These are phyloP conservation scores for Cottus gobio DNA, from an alignment of 2,113 vertebrate species.

Conservation along the genomic window DNA sequence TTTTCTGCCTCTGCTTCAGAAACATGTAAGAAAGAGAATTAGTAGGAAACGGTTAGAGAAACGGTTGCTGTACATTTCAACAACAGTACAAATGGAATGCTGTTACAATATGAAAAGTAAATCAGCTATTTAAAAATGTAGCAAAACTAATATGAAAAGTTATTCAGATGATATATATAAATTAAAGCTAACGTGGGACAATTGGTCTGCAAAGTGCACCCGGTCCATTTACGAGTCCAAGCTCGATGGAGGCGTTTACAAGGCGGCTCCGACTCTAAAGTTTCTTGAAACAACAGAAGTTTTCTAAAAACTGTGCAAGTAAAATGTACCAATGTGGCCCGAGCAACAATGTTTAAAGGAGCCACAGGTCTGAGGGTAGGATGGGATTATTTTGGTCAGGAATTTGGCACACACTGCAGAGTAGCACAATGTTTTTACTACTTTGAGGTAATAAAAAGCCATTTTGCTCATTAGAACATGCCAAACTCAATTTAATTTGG, in stretches of 20 bases:
- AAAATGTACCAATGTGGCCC: not conserved
- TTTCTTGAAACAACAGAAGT: not conserved
- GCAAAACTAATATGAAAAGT: not conserved
- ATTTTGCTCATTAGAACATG: not conserved
- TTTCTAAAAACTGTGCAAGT: not conserved
- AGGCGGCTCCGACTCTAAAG: not conserved
- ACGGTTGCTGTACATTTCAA: not conserved
- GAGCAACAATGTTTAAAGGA: not conserved
- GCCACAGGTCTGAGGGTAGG: too few species aligned
- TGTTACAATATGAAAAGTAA: not conserved
- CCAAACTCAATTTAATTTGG: not conserved
- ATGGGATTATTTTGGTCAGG: not conserved
- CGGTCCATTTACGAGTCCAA: not conserved
- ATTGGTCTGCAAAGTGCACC: not conserved
- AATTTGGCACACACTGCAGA: not conserved
- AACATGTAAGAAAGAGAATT: not conserved
- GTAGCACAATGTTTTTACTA: not conserved
- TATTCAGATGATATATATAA: too few species aligned
- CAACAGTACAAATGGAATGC: not conserved
- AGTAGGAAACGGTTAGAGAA: not conserved
- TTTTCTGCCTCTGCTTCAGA: slow-evolving; percentile 15
- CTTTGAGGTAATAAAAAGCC: not conserved
- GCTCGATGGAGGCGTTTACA: not conserved
- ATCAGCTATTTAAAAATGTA: not conserved
- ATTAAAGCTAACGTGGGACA: not conserved